A percentile compares a stretch with the other conserved stretches of the same genome.
Conservation (phyloP, 2,113 vertebrate genomes). For the Plestiodon gilberti region DNA sequence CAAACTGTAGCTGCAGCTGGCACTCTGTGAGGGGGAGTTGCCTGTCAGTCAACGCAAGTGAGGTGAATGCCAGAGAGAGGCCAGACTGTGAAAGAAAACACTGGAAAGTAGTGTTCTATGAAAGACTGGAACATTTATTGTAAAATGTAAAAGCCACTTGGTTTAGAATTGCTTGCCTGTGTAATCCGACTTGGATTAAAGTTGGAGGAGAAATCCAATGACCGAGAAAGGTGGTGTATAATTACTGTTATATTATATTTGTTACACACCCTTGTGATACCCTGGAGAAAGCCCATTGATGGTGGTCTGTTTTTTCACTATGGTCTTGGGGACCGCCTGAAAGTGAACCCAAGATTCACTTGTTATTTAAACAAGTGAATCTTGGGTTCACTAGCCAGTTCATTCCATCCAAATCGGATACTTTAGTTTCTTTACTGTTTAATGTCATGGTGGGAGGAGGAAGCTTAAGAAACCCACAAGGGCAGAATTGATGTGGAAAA, state of each 20-base stretch:
- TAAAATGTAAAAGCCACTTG: too few relatives aligned
- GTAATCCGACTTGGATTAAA: too few relatives aligned
- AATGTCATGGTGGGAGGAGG: neutral
- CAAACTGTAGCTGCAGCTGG: too few relatives aligned
- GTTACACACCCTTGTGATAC: neutral
- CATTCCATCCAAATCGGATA: neutral
- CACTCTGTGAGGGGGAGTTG: too few relatives aligned
- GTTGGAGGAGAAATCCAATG: too few relatives aligned
- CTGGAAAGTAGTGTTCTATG: too few relatives aligned
- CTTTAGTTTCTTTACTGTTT: neutral
- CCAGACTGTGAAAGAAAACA: too few relatives aligned
- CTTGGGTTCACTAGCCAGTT: neutral
- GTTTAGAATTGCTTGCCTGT: too few relatives aligned
- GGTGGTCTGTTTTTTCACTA: neutral
- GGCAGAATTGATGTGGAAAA: neutral
- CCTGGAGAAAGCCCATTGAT: neutral
- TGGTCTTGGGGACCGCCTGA: neutral
- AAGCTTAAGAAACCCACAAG: neutral
- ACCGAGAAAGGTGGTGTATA: too few relatives aligned
- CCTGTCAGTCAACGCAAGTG: too few relatives aligned
- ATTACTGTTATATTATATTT: neutral
- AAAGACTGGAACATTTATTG: too few relatives aligned
- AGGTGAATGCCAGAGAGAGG: too few relatives aligned
- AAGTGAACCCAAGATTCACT: neutral
- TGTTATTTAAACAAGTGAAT: neutral